Percentiles rank a stretch among this genome's conserved stretches.
These are phyloP conservation scores for Pemphredon lugubris DNA, from an alignment of 2,888 invertebrate genomes.

Conservation along the genomic window DNA sequence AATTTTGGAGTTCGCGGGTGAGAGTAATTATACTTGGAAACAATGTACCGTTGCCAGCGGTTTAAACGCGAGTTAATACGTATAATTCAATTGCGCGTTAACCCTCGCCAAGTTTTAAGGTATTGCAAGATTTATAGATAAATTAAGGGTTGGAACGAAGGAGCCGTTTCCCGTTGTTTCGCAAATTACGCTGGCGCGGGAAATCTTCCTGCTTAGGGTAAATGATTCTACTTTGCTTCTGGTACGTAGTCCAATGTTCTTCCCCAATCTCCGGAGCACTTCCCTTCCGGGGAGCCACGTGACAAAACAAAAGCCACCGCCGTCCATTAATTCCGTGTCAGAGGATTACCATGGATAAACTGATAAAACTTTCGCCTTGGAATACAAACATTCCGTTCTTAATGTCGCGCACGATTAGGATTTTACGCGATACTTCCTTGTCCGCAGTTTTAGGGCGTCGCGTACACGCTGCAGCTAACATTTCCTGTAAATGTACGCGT, in stretches of 20 bases:
- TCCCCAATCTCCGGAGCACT: slow-evolving; percentile 12
- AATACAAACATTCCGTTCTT: slow-evolving; percentile 15
- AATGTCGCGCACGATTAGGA: slow-evolving; percentile 21
- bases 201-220: slow-evolving; percentile 40
- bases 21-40: slow-evolving; percentile 36
- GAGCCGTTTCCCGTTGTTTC: slow-evolving; percentile 23
- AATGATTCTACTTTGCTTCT: slow-evolving; percentile 20
- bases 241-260: slow-evolving; percentile 9
- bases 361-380: slow-evolving; percentile 48
- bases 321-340: slow-evolving; percentile 54
- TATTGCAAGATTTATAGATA: slow-evolving; percentile 36
- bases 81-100: slow-evolving; percentile 46
- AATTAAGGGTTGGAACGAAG: slow-evolving; percentile 38
- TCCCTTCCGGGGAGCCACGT: slow-evolving; percentile 54
- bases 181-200: slow-evolving; percentile 48
- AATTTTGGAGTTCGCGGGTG: no score
- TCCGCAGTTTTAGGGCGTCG: slow-evolving; percentile 13
- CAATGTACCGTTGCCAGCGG: slow-evolving; percentile 22
- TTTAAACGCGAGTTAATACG: slow-evolving; percentile 37
- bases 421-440: slow-evolving; percentile 10
- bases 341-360: slow-evolving; percentile 46
- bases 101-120: slow-evolving; percentile 29
- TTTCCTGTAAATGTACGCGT: no score
- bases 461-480: no score
- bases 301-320: slow-evolving; percentile 61